These are phyloP conservation scores for Pygocentrus nattereri DNA, from an alignment of 2,797 vertebrate species.

Conservation along the genomic window DNA sequence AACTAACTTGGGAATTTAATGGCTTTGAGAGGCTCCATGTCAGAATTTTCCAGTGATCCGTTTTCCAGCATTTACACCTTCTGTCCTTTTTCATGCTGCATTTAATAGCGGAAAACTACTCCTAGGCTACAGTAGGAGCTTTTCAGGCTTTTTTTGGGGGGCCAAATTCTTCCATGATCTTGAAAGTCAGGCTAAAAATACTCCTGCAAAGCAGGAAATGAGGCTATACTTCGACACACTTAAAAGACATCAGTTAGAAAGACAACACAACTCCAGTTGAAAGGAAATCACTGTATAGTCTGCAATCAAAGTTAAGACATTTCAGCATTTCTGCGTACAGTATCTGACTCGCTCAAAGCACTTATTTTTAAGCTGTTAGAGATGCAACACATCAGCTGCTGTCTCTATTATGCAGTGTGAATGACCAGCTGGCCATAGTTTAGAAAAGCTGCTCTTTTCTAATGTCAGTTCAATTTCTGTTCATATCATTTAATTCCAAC, in stretches of 20 bases:
- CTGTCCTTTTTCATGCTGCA: slow-evolving; percentile 12
- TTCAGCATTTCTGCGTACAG: not conserved
- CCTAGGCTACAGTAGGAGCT: slow-evolving; percentile 7
- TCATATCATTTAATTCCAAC: too few relatives aligned
- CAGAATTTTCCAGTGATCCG: slow-evolving; percentile 28
- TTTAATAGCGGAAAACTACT: slow-evolving; percentile 34
- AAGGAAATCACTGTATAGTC: not conserved
- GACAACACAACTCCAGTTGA: not conserved
- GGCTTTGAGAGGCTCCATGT: not conserved
- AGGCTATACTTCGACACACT: not conserved
- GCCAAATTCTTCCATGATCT: slow-evolving; percentile 4
- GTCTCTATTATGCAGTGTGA: not conserved
- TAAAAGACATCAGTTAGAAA: slow-evolving; percentile 10
- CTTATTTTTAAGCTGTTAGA: not conserved
- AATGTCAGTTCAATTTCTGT: too few relatives aligned
- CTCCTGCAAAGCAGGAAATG: not conserved
- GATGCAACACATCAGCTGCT: not conserved
- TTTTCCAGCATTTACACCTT: slow-evolving; percentile 36
- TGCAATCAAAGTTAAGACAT: not conserved
- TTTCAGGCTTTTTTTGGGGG: not conserved
- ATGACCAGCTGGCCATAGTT: not conserved
- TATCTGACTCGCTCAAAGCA: not conserved
- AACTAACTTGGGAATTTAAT: slow-evolving; percentile 16
- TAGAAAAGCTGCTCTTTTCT: too few relatives aligned
- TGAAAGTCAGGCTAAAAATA: slow-evolving; percentile 24